Base-by-base conservation (phyloP, 2,113 vertebrate genomes). In the Notothenia rossii region DNA sequence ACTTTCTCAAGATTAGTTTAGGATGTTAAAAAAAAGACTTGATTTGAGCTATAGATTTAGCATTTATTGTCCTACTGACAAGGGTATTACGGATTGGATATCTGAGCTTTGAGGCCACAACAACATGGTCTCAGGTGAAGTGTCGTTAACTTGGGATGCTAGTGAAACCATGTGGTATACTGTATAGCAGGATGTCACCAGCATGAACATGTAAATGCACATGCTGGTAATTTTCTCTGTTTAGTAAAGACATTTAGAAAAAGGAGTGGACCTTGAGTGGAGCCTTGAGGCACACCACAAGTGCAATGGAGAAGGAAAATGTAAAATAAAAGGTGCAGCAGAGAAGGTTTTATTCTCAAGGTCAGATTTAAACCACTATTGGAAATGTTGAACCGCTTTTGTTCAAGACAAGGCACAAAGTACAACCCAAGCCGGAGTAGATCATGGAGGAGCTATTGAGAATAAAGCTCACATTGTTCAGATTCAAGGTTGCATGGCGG, bases 271-370 rank as follows among this genome's bases (percentile, higher is more conserved):
- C 36, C 49, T 54, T n/a, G n/a, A 46, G 25, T 46, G 3, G 20
- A 36, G 9, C 59, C 49, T 54, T 74, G 48, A 74, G 71, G 48
- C 8, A 53, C 48, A 53, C 71, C 13, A 22, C 48, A 20, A 7
- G n/a, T 36, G 3, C n/a, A 22, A 46, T 29, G 33, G 25, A 60
- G 25, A 15, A 10, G 12, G 15, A 50, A 29, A 29, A 13, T 12
- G 2, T 50, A 17, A 53, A 40, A 15, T 29, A 10, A 20, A 49
- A 36, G 10, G 3, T 22, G 18, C 12, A 59, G n/a, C 22, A 46
- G 10, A 11, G 1, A 40, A 61, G 18, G 18, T 61, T 36, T 4
- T 14, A 14, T 14, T 2, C 11, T 10, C 22, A 33, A 49, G 17
- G 13, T 18, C n/a, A 8, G 20, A 29, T 18, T 56, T 13, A n/a